Percentiles rank a stretch among this genome's conserved stretches.
phyloP scores from a whole-genome alignment of 1,140 invertebrate species.

The Bombus superbus region DNA sequence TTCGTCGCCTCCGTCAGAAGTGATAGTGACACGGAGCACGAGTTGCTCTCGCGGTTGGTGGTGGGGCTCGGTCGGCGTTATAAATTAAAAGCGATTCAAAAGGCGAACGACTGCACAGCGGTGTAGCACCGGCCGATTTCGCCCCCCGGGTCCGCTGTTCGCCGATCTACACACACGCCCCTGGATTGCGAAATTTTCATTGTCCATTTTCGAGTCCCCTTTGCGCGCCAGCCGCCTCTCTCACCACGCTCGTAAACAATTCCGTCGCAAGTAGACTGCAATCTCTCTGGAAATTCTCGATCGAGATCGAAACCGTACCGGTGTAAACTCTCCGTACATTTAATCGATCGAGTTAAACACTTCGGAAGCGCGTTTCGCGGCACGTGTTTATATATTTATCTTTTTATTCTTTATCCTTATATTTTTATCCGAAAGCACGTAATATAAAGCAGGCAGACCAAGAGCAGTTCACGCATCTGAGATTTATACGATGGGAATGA shows the following conservation, averaged over 20 bases:
- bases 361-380: not conserved
- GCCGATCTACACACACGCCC: constrained; percentile 35
- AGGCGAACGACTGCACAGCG: constrained; percentile 34
- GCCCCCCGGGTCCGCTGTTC: not conserved
- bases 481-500: no score
- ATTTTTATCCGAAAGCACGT: no score
- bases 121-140: constrained; percentile 30
- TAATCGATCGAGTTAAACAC: not conserved
- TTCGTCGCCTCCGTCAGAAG: constrained; percentile 40
- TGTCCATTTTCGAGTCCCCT: constrained; percentile 31
- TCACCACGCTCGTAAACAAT: not conserved
- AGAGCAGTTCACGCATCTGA: no score
- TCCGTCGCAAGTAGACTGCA: not conserved
- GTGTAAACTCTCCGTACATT: not conserved
- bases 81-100: constrained; percentile 44
- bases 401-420: no score
- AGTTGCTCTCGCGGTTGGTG: constrained; percentile 25
- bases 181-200: constrained; percentile 34
- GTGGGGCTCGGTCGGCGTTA: constrained; percentile 11
- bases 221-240: not conserved
- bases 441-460: no score
- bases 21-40: constrained; percentile 41
- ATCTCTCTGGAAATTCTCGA: not conserved
- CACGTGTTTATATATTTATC: not conserved
- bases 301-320: not conserved